Conservation (phyloP, 1,140 invertebrate genomes). For the Pogonomyrmex barbatus region DNA sequence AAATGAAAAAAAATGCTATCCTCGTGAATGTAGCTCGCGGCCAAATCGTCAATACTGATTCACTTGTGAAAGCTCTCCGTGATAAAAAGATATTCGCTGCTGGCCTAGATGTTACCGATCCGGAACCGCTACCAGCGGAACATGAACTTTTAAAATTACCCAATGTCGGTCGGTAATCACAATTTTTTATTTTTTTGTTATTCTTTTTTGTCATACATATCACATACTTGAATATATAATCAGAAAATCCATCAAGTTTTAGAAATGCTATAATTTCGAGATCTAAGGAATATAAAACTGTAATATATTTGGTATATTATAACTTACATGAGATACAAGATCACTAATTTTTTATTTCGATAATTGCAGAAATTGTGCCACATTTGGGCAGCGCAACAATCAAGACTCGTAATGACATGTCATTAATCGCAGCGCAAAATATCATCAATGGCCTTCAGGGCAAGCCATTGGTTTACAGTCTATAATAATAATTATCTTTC, state of each 20-base stretch:
- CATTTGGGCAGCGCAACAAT: slow-evolving; percentile 95
- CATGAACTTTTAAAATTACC: slow-evolving; percentile 91
- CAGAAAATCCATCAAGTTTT: not conserved
- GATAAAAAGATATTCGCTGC: slow-evolving; percentile 92
- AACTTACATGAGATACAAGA: slow-evolving; percentile 14
- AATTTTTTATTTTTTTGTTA: slow-evolving; percentile 16
- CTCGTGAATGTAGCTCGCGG: slow-evolving; percentile 94
- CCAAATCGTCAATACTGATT: slow-evolving; percentile 91
- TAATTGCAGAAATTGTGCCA: slow-evolving; percentile 91
- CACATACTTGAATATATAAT: not conserved
- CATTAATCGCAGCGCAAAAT: slow-evolving; percentile 91
- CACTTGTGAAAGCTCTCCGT: slow-evolving; percentile 90
- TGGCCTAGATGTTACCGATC: slow-evolving; percentile 95
- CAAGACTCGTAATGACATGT: slow-evolving; percentile 93
- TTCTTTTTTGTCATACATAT: not conserved
- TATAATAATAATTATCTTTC: slow-evolving; percentile 61
- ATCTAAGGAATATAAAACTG: not conserved
- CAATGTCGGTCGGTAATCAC: slow-evolving; percentile 90
- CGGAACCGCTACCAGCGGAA: slow-evolving; percentile 93
- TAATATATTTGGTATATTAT: no score
- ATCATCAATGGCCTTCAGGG: slow-evolving; percentile 91
- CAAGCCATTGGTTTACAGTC: slow-evolving; percentile 87
- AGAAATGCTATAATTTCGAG: slow-evolving; percentile 17
- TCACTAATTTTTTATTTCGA: slow-evolving; percentile 40
- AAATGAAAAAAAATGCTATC: slow-evolving; percentile 93